Percentiles rank a stretch among this genome's conserved stretches.
These are phyloP conservation scores for Melanaphis sacchari DNA, from an alignment of 1,140 invertebrate genomes.

Conservation along the genomic window DNA sequence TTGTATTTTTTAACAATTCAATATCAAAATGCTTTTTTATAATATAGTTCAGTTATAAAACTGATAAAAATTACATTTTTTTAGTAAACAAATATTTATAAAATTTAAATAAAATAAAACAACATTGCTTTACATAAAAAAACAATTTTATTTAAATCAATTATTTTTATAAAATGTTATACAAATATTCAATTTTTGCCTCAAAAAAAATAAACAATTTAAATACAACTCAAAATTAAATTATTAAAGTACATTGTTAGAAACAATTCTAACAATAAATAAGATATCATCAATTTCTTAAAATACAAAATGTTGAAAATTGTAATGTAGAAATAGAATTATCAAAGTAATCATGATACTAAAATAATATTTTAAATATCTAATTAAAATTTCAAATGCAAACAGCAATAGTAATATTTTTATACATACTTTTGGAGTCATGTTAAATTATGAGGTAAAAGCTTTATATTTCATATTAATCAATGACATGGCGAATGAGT, in stretches of 20 bases:
- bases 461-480: slow-evolving; percentile 6
- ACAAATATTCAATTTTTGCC: background rate
- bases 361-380: background rate
- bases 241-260: background rate
- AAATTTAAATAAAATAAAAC: background rate
- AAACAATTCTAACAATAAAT: background rate
- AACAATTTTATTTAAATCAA: background rate
- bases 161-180: background rate
- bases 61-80: background rate
- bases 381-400: background rate
- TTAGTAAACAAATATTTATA: background rate
- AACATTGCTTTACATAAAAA: background rate
- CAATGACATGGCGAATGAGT: background rate
- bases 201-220: background rate
- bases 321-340: background rate
- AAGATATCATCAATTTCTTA: background rate
- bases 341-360: background rate
- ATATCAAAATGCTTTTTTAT: background rate
- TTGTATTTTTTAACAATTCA: background rate
- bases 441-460: slow-evolving; percentile 35
- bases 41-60: background rate
- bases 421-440: background rate
- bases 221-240: background rate
- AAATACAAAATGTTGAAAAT: background rate
- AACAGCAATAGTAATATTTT: background rate